These are phyloP conservation scores for Athalia cordata DNA, from an alignment of 2,888 invertebrate genomes.

Conservation along the genomic window DNA sequence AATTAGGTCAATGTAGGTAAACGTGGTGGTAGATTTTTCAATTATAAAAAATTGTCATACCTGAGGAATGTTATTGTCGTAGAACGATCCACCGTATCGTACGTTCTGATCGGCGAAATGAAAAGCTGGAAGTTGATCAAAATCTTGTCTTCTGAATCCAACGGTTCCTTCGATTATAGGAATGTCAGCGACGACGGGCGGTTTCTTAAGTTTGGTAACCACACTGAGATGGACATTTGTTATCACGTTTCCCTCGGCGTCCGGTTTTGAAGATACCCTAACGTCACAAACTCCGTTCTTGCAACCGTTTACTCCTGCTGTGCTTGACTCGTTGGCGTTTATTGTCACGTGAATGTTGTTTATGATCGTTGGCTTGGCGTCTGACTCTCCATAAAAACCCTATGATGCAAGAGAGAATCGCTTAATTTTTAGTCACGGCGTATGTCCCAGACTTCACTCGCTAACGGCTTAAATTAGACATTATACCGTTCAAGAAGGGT, in stretches of 20 bases:
- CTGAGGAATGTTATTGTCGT: slow-evolving; percentile 57
- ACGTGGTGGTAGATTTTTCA: too few relatives aligned
- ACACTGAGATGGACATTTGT: slow-evolving; percentile 58
- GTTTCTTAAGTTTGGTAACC: slow-evolving; percentile 53
- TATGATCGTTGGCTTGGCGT: slow-evolving; percentile 47
- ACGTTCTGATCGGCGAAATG: slow-evolving; percentile 43
- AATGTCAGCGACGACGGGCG: slow-evolving; percentile 53
- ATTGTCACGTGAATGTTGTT: slow-evolving; percentile 59
- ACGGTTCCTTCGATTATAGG: slow-evolving; percentile 60
- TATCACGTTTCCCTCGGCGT: slow-evolving; percentile 56
- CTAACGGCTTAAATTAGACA: slow-evolving; percentile 28
- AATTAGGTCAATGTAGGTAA: too few relatives aligned
- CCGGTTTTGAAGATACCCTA: slow-evolving; percentile 51
- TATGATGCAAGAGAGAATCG: slow-evolving; percentile 11
- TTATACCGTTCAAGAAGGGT: slow-evolving; percentile 4
- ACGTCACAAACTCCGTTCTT: slow-evolving; percentile 57
- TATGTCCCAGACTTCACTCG: background rate
- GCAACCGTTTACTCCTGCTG: slow-evolving; percentile 49
- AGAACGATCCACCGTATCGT: slow-evolving; percentile 29
- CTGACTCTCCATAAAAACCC: slow-evolving; percentile 37
- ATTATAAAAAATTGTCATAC: slow-evolving; percentile 46
- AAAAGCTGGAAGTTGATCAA: slow-evolving; percentile 42
- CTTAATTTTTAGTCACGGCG: slow-evolving; percentile 25
- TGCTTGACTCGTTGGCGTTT: slow-evolving; percentile 49
- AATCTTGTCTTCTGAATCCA: slow-evolving; percentile 41